phyloP scores from a whole-genome alignment of 2,888 invertebrate genomes.

The Hipparchia semele region DNA sequence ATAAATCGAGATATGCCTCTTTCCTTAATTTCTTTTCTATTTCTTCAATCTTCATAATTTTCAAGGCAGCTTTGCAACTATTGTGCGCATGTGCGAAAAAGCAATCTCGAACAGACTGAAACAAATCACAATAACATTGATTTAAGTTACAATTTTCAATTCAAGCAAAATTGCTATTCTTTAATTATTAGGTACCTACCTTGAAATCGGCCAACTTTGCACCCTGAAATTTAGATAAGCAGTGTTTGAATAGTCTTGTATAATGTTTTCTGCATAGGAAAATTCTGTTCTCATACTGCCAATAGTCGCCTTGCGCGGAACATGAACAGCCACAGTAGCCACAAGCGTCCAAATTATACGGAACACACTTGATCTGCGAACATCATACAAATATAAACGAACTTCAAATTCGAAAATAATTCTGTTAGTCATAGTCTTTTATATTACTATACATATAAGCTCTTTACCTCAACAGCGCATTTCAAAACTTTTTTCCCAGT shows the following conservation, averaged over 20 bases:
- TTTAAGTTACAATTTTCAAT: background rate
- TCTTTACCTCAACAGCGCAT: constrained; percentile 48
- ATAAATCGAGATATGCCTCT: constrained; percentile 76
- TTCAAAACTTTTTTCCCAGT: constrained; percentile 64
- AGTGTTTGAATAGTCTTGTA: constrained; percentile 64
- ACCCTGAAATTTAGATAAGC: constrained; percentile 72
- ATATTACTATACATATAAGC: background rate
- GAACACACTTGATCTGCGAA: constrained; percentile 76
- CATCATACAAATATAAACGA: background rate
- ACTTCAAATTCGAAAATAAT: too few relatives aligned
- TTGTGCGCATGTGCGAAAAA: constrained; percentile 79
- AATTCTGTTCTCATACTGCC: constrained; percentile 78
- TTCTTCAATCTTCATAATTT: constrained; percentile 76
- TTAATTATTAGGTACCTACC: constrained; percentile 59
- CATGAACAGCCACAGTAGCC: constrained; percentile 72
- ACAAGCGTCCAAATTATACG: constrained; percentile 75
- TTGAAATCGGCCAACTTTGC: constrained; percentile 72
- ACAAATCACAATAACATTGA: constrained; percentile 23
- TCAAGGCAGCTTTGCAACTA: constrained; percentile 77
- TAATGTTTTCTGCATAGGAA: constrained; percentile 76
- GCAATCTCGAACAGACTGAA: constrained; percentile 77
- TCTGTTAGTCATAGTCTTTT: too few relatives aligned
- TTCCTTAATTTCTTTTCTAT: constrained; percentile 75
- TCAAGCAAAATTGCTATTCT: too few relatives aligned
- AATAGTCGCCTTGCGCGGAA: constrained; percentile 82